Conservation (phyloP, 2,113 vertebrate genomes). For the Neogale vison region DNA sequence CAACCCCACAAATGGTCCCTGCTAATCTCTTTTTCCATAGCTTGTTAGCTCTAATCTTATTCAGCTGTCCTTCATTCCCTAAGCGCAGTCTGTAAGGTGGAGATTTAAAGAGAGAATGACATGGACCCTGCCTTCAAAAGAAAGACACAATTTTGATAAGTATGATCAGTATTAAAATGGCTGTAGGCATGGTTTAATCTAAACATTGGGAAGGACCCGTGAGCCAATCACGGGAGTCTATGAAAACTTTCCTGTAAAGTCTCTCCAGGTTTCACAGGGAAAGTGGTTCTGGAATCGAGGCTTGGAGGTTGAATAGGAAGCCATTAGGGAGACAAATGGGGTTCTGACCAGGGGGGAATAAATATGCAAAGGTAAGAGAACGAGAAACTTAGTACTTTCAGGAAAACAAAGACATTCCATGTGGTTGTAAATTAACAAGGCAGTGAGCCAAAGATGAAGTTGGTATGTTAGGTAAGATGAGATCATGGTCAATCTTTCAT, state of each 20-base stretch:
- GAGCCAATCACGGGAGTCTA: background rate
- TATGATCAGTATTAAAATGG: background rate
- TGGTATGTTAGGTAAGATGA: background rate
- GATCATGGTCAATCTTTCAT: background rate
- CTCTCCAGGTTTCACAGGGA: background rate
- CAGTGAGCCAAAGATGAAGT: background rate
- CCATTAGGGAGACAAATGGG: background rate
- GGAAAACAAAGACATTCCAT: background rate
- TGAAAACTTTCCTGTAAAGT: background rate
- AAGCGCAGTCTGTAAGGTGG: background rate
- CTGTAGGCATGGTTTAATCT: background rate
- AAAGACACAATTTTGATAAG: background rate
- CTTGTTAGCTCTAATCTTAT: background rate
- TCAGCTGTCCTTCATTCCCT: background rate
- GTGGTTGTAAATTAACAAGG: background rate
- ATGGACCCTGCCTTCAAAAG: background rate
- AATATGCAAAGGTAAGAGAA: background rate
- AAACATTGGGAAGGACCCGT: accelerated
- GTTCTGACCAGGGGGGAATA: background rate
- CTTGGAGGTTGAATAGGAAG: background rate
- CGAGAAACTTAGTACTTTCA: background rate
- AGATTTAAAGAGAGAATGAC: background rate
- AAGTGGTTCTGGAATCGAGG: background rate
- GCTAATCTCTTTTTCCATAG: background rate
- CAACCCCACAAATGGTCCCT: background rate